These are phyloP conservation scores for Entosphenus tridentatus DNA, from an alignment of 2,113 vertebrate genomes.

Conservation along the genomic window DNA sequence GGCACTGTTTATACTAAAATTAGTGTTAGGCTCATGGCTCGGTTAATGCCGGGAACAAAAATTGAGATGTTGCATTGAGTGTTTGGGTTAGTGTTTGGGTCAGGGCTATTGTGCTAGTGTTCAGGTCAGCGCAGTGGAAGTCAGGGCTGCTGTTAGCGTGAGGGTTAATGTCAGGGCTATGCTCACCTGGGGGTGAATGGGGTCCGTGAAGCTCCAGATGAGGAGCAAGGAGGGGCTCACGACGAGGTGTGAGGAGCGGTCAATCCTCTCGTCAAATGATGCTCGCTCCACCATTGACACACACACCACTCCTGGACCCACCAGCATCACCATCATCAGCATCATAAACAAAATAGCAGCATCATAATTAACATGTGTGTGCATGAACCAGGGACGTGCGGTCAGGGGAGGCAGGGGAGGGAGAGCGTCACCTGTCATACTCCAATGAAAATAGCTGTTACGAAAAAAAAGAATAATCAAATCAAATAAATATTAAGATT, in stretches of 20 bases:
- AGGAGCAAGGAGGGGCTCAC: constrained; percentile 34
- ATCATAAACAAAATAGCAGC: neutral
- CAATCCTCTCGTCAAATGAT: constrained; percentile 22
- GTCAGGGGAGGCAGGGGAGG: neutral
- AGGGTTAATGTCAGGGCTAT: constrained; percentile 11
- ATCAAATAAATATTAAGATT: too few relatives aligned
- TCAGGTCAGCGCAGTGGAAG: constrained; percentile 1
- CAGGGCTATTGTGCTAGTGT: neutral
- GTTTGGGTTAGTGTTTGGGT: neutral
- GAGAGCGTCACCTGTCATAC: neutral
- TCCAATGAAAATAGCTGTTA: neutral
- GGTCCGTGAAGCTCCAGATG: constrained; percentile 49
- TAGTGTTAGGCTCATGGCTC: too few relatives aligned
- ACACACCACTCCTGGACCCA: constrained; percentile 39
- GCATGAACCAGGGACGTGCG: neutral
- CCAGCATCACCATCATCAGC: neutral
- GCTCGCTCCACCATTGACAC: constrained; percentile 29
- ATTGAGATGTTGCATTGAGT: neutral
- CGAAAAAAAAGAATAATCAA: too few relatives aligned
- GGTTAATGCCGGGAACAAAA: too few relatives aligned
- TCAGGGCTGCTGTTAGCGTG: constrained; percentile 7
- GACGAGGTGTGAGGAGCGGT: constrained; percentile 19
- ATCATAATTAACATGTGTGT: neutral
- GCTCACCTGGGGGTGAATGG: constrained; percentile 47
- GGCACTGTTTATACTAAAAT: too few relatives aligned